Percentiles rank a stretch among this genome's conserved stretches.
Evolutionary conservation across 1,140 invertebrate genomes (phyloP).

Genomic region (Cydia pomonella): DNA sequence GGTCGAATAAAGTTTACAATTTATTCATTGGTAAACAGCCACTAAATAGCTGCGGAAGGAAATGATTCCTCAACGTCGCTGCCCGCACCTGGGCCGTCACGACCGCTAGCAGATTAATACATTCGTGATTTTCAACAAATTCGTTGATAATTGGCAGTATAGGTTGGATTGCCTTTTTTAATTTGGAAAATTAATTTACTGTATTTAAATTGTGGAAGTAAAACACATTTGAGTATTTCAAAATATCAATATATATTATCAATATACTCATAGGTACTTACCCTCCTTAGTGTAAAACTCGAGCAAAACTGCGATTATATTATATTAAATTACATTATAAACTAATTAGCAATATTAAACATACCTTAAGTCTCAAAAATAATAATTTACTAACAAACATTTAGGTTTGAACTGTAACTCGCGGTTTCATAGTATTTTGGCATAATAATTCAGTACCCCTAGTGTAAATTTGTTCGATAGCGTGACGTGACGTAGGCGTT

Average conservation of each 20-base stretch:
- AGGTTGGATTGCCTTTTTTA: no score
- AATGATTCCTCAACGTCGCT: constrained; percentile 47
- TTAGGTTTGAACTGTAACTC: background rate
- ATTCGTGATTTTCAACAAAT: no score
- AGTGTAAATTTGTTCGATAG: no score
- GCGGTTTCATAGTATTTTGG: constrained; percentile 4
- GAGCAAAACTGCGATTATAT: constrained; percentile 67
- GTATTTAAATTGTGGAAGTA: background rate
- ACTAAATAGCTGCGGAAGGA: constrained; percentile 42
- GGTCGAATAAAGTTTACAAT: constrained; percentile 40
- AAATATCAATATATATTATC: constrained; percentile 64
- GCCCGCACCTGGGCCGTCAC: background rate
- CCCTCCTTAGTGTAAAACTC: constrained; percentile 55
- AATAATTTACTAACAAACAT: constrained; percentile 80
- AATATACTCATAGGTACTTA: constrained; percentile 59
- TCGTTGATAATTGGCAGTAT: no score
- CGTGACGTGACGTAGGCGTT: no score
- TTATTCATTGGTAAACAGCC: constrained; percentile 27
- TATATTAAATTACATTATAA: constrained; percentile 77
- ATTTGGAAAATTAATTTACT: no score
- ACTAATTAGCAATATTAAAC: constrained; percentile 76
- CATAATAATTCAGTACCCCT: background rate
- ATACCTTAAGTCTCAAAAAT: constrained; percentile 77
- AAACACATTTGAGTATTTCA: constrained; percentile 48
- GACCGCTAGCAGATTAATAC: background rate